Evolutionary conservation across 2,888 invertebrate species (phyloP).

Genomic region (Calliopum simillimum): DNA sequence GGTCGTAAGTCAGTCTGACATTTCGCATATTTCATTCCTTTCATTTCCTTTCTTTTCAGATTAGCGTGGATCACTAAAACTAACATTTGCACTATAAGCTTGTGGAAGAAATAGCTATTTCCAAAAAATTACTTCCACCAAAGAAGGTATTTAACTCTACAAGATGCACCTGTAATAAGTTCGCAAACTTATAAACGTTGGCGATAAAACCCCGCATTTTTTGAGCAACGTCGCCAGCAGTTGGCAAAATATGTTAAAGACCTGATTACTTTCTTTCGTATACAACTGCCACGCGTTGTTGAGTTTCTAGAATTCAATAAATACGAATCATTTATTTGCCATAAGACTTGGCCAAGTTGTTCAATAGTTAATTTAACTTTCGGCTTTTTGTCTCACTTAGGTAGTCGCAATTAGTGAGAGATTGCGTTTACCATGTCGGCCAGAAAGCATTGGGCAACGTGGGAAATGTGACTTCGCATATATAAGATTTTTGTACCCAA

Average conservation of each 20-base stretch:
- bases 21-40: too few relatives aligned
- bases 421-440: slow-evolving; percentile 88
- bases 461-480: slow-evolving; percentile 89
- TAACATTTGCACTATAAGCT: slow-evolving; percentile 86
- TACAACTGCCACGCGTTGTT: slow-evolving; percentile 83
- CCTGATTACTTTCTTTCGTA: slow-evolving; percentile 79
- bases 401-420: slow-evolving; percentile 89
- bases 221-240: slow-evolving; percentile 85
- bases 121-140: slow-evolving; percentile 90
- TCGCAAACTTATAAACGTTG: slow-evolving; percentile 68
- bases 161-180: neutral
- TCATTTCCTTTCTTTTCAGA: too few relatives aligned
- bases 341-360: slow-evolving; percentile 82
- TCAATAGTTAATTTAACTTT: slow-evolving; percentile 68
- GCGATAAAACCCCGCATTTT: slow-evolving; percentile 88
- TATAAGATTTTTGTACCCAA: slow-evolving; percentile 88
- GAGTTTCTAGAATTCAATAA: slow-evolving; percentile 89
- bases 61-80: too few relatives aligned
- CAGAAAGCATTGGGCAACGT: slow-evolving; percentile 76
- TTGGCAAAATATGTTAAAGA: slow-evolving; percentile 85
- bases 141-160: slow-evolving; percentile 74
- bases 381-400: slow-evolving; percentile 70
- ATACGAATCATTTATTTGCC: slow-evolving; percentile 89
- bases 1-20: too few relatives aligned
- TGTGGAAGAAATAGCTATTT: slow-evolving; percentile 82